A percentile compares a stretch with the other conserved stretches of the same genome.
phyloP scores from a whole-genome alignment of 2,797 vertebrate species.

The Galaxias olidus region DNA sequence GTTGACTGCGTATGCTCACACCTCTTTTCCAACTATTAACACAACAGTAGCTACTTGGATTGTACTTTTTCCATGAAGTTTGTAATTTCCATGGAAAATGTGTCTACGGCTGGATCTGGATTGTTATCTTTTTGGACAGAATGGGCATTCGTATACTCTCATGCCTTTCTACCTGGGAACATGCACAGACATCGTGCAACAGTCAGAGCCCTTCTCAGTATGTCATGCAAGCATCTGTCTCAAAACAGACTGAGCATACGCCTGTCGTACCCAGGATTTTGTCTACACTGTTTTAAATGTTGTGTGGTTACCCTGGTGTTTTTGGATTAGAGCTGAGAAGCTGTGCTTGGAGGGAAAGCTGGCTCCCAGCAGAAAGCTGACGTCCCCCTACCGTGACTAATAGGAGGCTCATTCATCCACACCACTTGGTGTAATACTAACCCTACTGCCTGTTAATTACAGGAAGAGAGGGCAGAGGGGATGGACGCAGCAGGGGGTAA shows the following conservation, averaged over 20 bases:
- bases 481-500: neutral
- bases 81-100: too few species aligned
- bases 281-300: constrained; percentile 5
- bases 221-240: constrained; percentile 20
- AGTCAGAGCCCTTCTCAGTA: neutral
- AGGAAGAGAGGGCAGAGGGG: neutral
- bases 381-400: constrained; percentile 11
- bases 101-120: too few species aligned
- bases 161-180: neutral
- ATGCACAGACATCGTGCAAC: constrained; percentile 3
- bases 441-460: neutral
- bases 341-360: neutral
- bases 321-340: neutral
- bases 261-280: constrained; percentile 17
- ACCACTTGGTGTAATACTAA: constrained; percentile 2
- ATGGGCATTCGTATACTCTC: neutral
- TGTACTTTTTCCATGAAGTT: too few species aligned
- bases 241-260: constrained; percentile 17
- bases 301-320: constrained; percentile 9
- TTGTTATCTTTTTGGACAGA: neutral
- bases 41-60: too few species aligned
- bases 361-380: neutral
- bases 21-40: constrained; percentile 4
- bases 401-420: constrained; percentile 23
- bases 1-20: constrained; percentile 35